Evolutionary conservation across 2,797 vertebrate species (phyloP).

Genomic region (Rhinophrynus dorsalis): DNA sequence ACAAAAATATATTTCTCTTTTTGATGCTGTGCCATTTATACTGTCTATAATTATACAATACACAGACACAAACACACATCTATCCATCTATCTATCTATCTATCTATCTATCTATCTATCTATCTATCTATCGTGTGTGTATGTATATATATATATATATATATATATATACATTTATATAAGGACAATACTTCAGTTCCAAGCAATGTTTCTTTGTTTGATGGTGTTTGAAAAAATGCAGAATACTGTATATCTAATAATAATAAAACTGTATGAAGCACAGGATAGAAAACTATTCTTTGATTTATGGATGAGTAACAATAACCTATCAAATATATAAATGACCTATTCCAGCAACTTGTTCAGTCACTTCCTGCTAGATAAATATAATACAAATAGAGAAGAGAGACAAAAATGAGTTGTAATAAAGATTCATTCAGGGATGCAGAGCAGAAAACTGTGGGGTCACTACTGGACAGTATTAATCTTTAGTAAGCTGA

Average conservation of each 20-base stretch:
- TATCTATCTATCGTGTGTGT: not conserved
- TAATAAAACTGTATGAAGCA: not conserved
- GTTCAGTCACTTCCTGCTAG: constrained; percentile 56
- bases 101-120: too few relatives aligned
- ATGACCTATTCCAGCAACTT: constrained; percentile 52
- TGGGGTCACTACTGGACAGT: constrained; percentile 63
- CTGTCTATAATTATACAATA: constrained; percentile 12
- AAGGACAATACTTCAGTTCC: constrained; percentile 12
- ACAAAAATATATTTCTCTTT: not conserved
- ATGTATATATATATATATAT: too few relatives aligned
- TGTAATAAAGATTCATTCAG: constrained; percentile 68
- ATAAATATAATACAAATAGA: constrained; percentile 65
- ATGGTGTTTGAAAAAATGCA: constrained; percentile 24
- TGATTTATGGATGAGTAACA: constrained; percentile 57
- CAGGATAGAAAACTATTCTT: constrained; percentile 57
- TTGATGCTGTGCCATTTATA: not conserved
- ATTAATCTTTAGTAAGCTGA: constrained; percentile 62
- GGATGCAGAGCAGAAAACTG: constrained; percentile 62
- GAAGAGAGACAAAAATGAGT: constrained; percentile 56
- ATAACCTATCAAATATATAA: constrained; percentile 55
- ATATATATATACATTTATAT: too few relatives aligned
- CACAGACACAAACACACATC: too few relatives aligned
- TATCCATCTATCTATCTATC: too few relatives aligned
- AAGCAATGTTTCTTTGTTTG: constrained; percentile 28
- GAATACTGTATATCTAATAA: rapidly evolving